These are phyloP conservation scores for Drosophila azteca DNA, from an alignment of 1,140 invertebrate genomes.

Conservation along the genomic window DNA sequence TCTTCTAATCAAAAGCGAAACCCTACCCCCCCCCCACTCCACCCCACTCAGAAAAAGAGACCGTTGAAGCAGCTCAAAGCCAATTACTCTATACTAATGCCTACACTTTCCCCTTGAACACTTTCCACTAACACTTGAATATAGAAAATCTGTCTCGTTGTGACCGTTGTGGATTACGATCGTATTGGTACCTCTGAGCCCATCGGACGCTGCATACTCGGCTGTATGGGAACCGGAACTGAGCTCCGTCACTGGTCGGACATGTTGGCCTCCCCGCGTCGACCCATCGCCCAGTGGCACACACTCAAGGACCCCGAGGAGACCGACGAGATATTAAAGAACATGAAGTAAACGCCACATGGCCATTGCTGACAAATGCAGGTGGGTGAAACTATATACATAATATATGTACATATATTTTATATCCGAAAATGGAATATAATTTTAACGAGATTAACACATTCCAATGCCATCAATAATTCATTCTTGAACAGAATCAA, in stretches of 20 bases:
- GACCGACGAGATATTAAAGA: slow-evolving; percentile 86
- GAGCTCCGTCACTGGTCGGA: slow-evolving; percentile 99
- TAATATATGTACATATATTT: background rate
- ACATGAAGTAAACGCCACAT: slow-evolving; percentile 79
- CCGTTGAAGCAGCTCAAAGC: slow-evolving; percentile 11
- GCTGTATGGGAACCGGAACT: slow-evolving; percentile 98
- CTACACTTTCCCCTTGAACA: slow-evolving; percentile 36
- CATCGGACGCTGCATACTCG: slow-evolving; percentile 98
- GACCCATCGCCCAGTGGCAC: slow-evolving; percentile 99
- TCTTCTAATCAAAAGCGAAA: slow-evolving; percentile 57
- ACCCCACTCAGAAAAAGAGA: slow-evolving; percentile 31
- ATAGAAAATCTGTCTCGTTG: slow-evolving; percentile 99
- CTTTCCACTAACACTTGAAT: slow-evolving; percentile 40
- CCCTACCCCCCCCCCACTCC: slow-evolving; percentile 9
- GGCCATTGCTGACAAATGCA: slow-evolving; percentile 61
- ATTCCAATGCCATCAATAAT: too few relatives aligned
- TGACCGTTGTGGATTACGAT: slow-evolving; percentile 99
- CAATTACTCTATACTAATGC: slow-evolving; percentile 27
- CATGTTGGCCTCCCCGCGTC: slow-evolving; percentile 98
- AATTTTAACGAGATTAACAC: too few relatives aligned
- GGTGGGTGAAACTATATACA: slow-evolving; percentile 18
- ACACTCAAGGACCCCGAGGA: slow-evolving; percentile 98
- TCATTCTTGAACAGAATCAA: too few relatives aligned
- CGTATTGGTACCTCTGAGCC: slow-evolving; percentile 99
- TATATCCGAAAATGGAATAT: background rate